Conservation (phyloP, 2,113 vertebrate genomes). For the Saguinus imperator region DNA sequence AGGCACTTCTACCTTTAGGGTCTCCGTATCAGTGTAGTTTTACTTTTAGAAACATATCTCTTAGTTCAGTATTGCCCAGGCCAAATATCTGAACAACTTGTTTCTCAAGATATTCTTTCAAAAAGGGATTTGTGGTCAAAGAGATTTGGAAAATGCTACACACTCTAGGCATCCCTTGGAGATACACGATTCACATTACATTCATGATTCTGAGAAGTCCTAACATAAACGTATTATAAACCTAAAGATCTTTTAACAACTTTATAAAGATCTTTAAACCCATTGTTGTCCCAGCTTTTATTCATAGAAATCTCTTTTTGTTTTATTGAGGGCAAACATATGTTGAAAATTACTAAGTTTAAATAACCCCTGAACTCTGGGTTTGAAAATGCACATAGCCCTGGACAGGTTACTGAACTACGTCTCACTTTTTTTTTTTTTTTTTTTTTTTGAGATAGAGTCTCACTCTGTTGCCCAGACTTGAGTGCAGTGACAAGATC, state of each 20-base stretch:
- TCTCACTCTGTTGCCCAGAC: too few relatives aligned
- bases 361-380: neutral
- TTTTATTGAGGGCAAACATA: neutral
- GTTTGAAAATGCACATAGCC: neutral
- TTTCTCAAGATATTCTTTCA: neutral
- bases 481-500: too few relatives aligned
- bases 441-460: too few relatives aligned
- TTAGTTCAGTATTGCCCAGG: neutral
- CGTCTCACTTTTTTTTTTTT: neutral
- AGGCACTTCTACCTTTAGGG: neutral
- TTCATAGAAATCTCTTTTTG: neutral
- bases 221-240: neutral
- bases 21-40: neutral
- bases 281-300: neutral
- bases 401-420: neutral
- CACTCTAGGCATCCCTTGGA: neutral
- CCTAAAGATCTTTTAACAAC: too few relatives aligned
- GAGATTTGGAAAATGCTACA: neutral
- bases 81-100: neutral
- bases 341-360: neutral
- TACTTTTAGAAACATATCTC: neutral
- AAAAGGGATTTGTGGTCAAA: neutral
- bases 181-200: fast-evolving
- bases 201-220: neutral
- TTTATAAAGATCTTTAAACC: neutral